Percentiles rank a stretch among this genome's conserved stretches.
phyloP scores from a whole-genome alignment of 2,797 vertebrate genomes.

The Acomys russatus region DNA sequence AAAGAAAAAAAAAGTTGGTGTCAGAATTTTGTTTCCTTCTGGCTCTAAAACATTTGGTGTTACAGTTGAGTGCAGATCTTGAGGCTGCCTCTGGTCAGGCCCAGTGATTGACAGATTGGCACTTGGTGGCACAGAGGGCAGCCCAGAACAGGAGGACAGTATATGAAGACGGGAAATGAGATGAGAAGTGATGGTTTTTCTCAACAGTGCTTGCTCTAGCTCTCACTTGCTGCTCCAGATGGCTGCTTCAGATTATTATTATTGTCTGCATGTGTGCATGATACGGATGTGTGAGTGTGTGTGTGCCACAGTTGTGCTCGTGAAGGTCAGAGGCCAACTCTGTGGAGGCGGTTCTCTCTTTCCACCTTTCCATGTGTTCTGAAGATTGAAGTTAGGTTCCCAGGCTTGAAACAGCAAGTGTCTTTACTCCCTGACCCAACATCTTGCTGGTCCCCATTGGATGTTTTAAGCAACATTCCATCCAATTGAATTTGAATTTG shows the following conservation, averaged over 20 bases:
- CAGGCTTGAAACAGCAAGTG: not conserved
- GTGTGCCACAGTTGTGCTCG: not conserved
- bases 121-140: not conserved
- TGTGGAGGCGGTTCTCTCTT: not conserved
- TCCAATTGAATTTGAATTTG: constrained; percentile 45
- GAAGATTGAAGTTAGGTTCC: not conserved
- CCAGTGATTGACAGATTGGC: not conserved
- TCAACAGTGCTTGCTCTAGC: not conserved
- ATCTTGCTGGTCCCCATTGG: not conserved
- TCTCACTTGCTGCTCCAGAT: not conserved
- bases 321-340: not conserved
- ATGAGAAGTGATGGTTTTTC: not conserved
- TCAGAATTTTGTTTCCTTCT: constrained; percentile 48
- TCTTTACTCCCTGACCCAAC: not conserved
- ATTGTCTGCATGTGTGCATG: not conserved
- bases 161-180: constrained; percentile 1
- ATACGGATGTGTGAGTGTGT: not conserved
- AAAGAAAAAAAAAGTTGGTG: no score
- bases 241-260: constrained; percentile 19
- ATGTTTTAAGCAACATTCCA: constrained; percentile 33
- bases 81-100: not conserved
- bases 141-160: not conserved
- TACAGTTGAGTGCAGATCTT: not conserved
- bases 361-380: not conserved
- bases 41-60: constrained; percentile 28